Percentiles rank a stretch among this genome's conserved stretches.
phyloP scores from a whole-genome alignment of 1,140 invertebrate species.

The Phocides pigmalion region DNA sequence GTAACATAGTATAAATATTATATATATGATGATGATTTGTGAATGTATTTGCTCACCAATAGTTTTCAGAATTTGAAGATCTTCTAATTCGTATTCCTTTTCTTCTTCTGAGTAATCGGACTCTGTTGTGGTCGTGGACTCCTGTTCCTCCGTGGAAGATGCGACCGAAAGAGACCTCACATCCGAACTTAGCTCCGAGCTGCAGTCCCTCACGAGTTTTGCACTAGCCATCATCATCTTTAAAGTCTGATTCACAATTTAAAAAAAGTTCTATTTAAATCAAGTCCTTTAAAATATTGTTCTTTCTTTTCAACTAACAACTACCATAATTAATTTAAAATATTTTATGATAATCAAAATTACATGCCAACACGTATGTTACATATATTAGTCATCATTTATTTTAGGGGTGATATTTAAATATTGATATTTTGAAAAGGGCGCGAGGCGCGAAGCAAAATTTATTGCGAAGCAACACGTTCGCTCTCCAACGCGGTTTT shows the following conservation, averaged over 20 bases:
- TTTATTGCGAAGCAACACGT: slow-evolving; percentile 45
- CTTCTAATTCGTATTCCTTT: slow-evolving; percentile 89
- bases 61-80: slow-evolving; percentile 92
- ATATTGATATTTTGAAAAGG: slow-evolving; percentile 30
- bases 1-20: no score
- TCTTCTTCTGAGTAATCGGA: slow-evolving; percentile 86
- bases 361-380: slow-evolving; percentile 2
- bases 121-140: slow-evolving; percentile 81
- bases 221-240: slow-evolving; percentile 84
- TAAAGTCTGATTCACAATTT: slow-evolving; percentile 34
- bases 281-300: not conserved
- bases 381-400: slow-evolving; percentile 20
- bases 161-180: slow-evolving; percentile 76
- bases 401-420: slow-evolving; percentile 19
- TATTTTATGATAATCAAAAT: slow-evolving; percentile 7
- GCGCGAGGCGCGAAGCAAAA: slow-evolving; percentile 44
- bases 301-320: not conserved
- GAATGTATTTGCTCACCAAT: slow-evolving; percentile 86
- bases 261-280: not conserved
- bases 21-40: no score
- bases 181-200: slow-evolving; percentile 79
- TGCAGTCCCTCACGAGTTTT: slow-evolving; percentile 81
- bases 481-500: slow-evolving; percentile 47
- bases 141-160: slow-evolving; percentile 79
- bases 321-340: not conserved